Conservation (phyloP, 2,113 vertebrate species). For the Colaptes auratus region DNA sequence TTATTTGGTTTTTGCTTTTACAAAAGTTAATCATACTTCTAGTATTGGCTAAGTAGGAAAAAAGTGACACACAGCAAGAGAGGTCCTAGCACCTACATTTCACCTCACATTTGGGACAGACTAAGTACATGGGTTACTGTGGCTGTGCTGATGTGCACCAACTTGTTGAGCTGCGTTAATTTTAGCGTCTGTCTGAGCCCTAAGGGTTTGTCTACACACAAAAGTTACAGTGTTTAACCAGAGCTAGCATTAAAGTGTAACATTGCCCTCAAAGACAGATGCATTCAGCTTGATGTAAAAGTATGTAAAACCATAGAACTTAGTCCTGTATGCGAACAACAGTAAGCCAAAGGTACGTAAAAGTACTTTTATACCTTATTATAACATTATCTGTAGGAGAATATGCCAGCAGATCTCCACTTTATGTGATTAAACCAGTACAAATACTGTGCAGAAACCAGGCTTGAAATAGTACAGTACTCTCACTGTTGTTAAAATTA, state of each 20-base stretch:
- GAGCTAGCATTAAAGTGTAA: neutral
- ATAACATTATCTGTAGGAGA: neutral
- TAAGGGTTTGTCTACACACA: neutral
- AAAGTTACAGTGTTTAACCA: constrained; percentile 16
- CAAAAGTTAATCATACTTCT: neutral
- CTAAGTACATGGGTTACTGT: neutral
- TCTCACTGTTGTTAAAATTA: neutral
- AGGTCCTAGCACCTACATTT: neutral
- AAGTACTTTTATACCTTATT: neutral
- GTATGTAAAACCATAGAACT: neutral
- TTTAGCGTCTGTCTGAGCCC: constrained; percentile 17
- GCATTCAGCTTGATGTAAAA: neutral
- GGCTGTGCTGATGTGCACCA: neutral
- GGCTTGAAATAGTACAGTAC: neutral
- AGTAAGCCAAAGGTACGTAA: neutral
- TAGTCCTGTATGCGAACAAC: neutral
- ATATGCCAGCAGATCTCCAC: neutral
- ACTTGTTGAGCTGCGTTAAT: constrained; percentile 24
- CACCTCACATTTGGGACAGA: neutral
- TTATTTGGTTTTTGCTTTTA: neutral
- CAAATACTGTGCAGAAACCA: neutral
- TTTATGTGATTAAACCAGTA: neutral
- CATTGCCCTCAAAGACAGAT: neutral
- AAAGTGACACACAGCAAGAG: neutral
- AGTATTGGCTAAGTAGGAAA: neutral